These are phyloP conservation scores for Heliothis subflexa DNA, from an alignment of 1,140 invertebrate species.

Conservation along the genomic window DNA sequence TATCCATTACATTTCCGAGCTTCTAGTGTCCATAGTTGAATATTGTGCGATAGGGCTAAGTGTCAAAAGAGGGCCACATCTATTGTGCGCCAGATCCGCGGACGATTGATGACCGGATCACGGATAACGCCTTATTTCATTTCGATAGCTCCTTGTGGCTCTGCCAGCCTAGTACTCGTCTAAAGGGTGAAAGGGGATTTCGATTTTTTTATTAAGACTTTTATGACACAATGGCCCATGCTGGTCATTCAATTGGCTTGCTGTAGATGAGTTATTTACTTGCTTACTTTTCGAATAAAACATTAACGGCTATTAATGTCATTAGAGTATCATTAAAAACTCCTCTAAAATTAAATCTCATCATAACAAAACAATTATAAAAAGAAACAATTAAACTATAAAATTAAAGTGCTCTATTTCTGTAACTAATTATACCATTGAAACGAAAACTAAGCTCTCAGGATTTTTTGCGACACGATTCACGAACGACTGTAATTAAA, in stretches of 20 bases:
- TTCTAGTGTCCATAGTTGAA: not conserved
- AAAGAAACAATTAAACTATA: not conserved
- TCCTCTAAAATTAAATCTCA: not conserved
- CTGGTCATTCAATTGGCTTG: too few species aligned
- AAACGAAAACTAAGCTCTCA: slow-evolving; percentile 2
- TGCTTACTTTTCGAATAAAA: too few species aligned
- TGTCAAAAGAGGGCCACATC: slow-evolving; percentile 55
- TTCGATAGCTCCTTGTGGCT: slow-evolving; percentile 52
- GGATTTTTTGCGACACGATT: slow-evolving; percentile 26
- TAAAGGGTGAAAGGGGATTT: not conserved
- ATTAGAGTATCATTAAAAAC: not conserved
- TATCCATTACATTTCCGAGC: slow-evolving; percentile 48
- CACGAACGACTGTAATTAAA: slow-evolving; percentile 20
- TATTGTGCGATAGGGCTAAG: slow-evolving; percentile 56
- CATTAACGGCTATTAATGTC: too few species aligned
- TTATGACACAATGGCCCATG: not conserved
- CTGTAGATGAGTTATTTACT: too few species aligned
- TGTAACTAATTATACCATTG: not conserved
- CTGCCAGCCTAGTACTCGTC: not conserved
- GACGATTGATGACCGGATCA: slow-evolving; percentile 77
- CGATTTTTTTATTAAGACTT: not conserved
- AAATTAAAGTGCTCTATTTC: slow-evolving; percentile 18
- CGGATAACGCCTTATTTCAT: slow-evolving; percentile 76
- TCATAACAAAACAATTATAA: not conserved
- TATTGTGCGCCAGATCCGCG: slow-evolving; percentile 55